Evolutionary conservation across 2,113 vertebrate species (phyloP).

Genomic region (Elaphurus davidianus): DNA sequence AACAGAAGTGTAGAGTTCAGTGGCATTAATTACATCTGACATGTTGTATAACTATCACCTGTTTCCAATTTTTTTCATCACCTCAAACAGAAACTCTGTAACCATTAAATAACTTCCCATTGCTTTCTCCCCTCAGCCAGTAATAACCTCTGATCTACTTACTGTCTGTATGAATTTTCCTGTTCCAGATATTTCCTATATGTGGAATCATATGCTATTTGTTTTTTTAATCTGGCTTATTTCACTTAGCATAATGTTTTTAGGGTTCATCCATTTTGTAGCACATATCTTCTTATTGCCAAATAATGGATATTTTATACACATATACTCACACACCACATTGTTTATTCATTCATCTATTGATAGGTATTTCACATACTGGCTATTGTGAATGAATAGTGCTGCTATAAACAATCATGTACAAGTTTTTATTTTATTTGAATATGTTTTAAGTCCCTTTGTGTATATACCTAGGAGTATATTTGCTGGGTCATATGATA

Average conservation of each 20-base stretch:
- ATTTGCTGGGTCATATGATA: not conserved
- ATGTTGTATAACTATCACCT: not conserved
- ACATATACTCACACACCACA: not conserved
- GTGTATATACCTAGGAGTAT: not conserved
- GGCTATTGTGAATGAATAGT: not conserved
- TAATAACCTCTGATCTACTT: not conserved
- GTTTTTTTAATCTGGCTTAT: not conserved
- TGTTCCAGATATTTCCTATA: not conserved
- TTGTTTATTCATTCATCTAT: not conserved
- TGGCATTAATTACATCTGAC: not conserved
- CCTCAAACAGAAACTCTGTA: not conserved
- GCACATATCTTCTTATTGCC: not conserved
- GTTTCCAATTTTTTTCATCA: not conserved
- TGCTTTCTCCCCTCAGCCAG: not conserved
- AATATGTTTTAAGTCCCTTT: not conserved
- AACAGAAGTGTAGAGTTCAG: not conserved
- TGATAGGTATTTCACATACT: not conserved
- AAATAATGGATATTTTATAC: not conserved
- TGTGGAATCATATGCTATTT: not conserved
- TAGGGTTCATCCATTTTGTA: not conserved
- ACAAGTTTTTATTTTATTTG: not conserved
- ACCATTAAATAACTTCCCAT: not conserved
- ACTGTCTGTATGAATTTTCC: not conserved
- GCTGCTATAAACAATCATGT: not conserved
- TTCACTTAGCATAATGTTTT: constrained; percentile 19